A percentile compares a stretch with the other conserved stretches of the same genome.
phyloP scores from a whole-genome alignment of 2,797 vertebrate genomes.

The Capromys pilorides region DNA sequence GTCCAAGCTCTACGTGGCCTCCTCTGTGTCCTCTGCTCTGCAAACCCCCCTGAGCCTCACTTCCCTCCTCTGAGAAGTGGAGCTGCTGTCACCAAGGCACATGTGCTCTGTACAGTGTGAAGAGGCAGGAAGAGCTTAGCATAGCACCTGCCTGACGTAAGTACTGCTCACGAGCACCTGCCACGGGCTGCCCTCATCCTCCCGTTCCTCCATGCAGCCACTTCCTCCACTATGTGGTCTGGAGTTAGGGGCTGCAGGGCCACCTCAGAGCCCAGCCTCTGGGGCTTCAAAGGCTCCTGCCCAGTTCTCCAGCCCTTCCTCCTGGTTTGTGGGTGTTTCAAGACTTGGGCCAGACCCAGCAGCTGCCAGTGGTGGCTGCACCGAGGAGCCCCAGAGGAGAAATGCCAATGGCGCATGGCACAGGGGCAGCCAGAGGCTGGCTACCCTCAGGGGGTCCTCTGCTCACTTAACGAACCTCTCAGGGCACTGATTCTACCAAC shows the following conservation, averaged over 20 bases:
- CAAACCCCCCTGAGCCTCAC: not conserved
- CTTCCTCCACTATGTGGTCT: rapidly evolving
- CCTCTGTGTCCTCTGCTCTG: rapidly evolving
- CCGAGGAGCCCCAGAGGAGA: not conserved
- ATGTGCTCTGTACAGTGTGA: not conserved
- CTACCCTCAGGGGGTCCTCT: rapidly evolving
- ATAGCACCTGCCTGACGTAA: rapidly evolving
- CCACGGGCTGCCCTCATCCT: rapidly evolving
- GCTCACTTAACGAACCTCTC: not conserved
- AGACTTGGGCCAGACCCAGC: not conserved
- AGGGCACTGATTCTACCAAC: not conserved
- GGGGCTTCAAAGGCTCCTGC: rapidly evolving
- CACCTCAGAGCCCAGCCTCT: too few relatives aligned
- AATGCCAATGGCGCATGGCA: rapidly evolving
- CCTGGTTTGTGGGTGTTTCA: rapidly evolving
- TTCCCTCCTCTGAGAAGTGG: not conserved
- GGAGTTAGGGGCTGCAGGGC: not conserved
- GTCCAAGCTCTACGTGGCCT: rapidly evolving
- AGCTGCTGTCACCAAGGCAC: rapidly evolving
- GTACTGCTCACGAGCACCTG: not conserved
- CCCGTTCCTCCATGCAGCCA: not conserved
- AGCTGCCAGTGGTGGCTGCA: rapidly evolving
- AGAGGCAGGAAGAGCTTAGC: not conserved
- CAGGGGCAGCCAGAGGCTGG: rapidly evolving
- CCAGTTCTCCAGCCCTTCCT: not conserved